Evolutionary conservation across 2,113 vertebrate species (phyloP), one percentile per base, ranked within the genome.

Genomic region (Salvelinus fontinalis): DNA sequence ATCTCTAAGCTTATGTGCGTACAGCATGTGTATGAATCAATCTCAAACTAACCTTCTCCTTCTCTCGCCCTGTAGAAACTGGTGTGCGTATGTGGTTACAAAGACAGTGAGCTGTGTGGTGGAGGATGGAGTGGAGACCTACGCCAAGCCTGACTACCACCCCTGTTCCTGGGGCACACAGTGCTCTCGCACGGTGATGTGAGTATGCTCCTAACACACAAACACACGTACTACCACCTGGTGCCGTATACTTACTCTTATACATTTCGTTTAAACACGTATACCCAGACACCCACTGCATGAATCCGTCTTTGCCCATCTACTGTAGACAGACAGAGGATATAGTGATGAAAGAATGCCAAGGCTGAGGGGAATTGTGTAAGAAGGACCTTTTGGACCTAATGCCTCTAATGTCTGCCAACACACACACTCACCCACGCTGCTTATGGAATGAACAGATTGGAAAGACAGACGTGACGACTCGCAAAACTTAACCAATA

Each of bases 21-120:
- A 44, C 51, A 54, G 16, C 5, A 5, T 16, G 14, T 18, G 3
- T 5, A 54, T 54, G 1, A 16, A 18, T 54, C 14, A 54, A 16
- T 14, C 13, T 54, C 51, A 54, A 18, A 18, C 51, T 54, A 54
- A 54, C 16, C 3, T 16, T 3, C 20, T n/a, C n/a, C 59, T n/a
- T 67, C 48, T 67, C 54, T n/a, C 22, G 60, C 68, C 64, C 34
- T 85, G 3, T 90, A 99, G 97, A 92, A 98, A 98, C 79, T 97
- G 97, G 96, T 98, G 97, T 80, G 95, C 97, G 2, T 96, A 95
- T 1, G 95, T 97, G 81, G 96, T 96, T 84, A 95, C 94, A 0
- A 96, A 96, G 89, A 95, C 93, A 0, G 95, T 99, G 91, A 97
- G 95, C 90, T 99, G 97, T 24, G 93, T 98, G 74, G 95, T 98